phyloP scores from a whole-genome alignment of 2,797 vertebrate genomes.

The Vireo griseus region DNA sequence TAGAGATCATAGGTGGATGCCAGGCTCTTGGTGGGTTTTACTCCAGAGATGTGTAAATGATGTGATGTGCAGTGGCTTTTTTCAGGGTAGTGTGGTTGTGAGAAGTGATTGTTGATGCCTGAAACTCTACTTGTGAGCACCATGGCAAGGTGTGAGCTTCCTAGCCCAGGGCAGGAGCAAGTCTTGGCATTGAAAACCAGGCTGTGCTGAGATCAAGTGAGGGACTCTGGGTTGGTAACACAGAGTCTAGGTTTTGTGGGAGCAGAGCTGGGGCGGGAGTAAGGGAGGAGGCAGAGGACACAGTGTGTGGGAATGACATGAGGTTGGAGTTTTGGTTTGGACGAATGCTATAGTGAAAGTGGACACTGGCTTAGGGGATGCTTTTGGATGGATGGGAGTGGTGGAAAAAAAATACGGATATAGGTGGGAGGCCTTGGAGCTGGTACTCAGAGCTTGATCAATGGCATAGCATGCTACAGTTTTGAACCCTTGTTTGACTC shows the following conservation, averaged over 20 bases:
- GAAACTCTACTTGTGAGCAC: not conserved
- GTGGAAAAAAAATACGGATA: not conserved
- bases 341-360: not conserved
- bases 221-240: not conserved
- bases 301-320: not conserved
- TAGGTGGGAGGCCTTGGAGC: accelerated
- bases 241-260: not conserved
- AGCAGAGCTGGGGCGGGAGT: not conserved
- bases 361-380: not conserved
- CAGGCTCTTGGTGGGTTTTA: not conserved
- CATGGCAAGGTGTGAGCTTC: not conserved
- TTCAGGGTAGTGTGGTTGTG: not conserved
- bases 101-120: not conserved
- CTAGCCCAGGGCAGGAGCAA: not conserved
- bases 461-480: not conserved
- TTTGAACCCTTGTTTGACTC: not conserved
- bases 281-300: not conserved
- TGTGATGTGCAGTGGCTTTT: not conserved
- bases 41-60: not conserved
- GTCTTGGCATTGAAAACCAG: not conserved
- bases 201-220: not conserved
- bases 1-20: not conserved
- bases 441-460: not conserved
- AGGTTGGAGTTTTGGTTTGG: not conserved
- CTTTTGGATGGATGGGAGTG: not conserved